Evolutionary conservation across 1,140 invertebrate genomes (phyloP), one percentile per base, ranked within the genome.

Genomic region (Camponotus pennsylvanicus): DNA sequence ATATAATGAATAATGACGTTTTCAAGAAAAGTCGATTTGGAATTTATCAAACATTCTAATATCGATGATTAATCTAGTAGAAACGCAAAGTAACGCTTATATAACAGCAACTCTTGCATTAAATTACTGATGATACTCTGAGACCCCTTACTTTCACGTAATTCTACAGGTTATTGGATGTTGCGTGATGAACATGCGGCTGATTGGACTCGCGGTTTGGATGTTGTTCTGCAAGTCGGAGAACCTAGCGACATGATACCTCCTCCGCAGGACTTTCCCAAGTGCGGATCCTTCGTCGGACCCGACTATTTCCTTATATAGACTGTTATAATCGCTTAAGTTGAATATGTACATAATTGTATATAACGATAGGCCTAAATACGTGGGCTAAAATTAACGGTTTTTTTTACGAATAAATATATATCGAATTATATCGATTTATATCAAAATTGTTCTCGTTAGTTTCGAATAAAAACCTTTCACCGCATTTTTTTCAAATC

Each of bases 151-250:
- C 61, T 64, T 84, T 77, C 37, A 27, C 6, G 42, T 77, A 27
- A 37, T 1, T 75, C 82, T 63, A 4, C 18, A 96, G 97, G 97
- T 13, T 97, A 96, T 88, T 97, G 97, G 97, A 96, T 97, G 93
- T 94, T 97, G 85, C 96, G 97, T 80, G 97, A 97, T 90, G 96
- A 97, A 91, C 95, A 96, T 66, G 94, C 96, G 1, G 88, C 92
- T 0, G 95, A 96, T 71, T 95, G 96, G 90, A 94, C 96, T 0
- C 93, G 94, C 13, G 96, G 96, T n/a, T 93, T 96, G 90, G 93
- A 95, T 52, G 94, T 96, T 9, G 94, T 96, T 11, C 89, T 96
- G 1, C 95, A 96, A 88, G 94, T 96, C 27, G 96, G 95, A 0
- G 90, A 94, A 37, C n/a, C 80, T 0, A 86, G 71, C 69, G 94